Conservation (phyloP, 2,888 invertebrate species). For the Agrochola litura region DNA sequence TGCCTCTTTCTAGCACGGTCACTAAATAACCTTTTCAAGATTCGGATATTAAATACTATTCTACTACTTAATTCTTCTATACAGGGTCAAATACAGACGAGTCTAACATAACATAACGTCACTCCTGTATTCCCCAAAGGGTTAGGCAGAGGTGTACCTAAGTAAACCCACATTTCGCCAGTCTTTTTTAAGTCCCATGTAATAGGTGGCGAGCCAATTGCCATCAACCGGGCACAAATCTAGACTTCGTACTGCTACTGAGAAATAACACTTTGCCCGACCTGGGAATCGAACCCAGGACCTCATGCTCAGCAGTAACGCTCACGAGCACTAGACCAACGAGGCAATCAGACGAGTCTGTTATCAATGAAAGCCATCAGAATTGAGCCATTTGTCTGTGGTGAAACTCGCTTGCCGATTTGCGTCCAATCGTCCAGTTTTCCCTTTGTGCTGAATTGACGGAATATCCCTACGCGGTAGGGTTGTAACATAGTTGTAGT, state of each 20-base stretch:
- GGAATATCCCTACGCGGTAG: slow-evolving; percentile 43
- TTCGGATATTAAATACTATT: not conserved
- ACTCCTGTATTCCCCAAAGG: too few species aligned
- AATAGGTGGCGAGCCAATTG: not conserved
- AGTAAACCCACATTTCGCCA: too few species aligned
- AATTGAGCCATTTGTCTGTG: slow-evolving; percentile 75
- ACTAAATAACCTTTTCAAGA: not conserved
- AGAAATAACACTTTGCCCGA: too few species aligned
- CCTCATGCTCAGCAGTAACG: too few species aligned
- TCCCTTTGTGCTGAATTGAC: slow-evolving; percentile 62
- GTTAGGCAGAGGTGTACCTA: too few species aligned
- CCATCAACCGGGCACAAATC: not conserved
- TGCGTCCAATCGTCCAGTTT: slow-evolving; percentile 27
- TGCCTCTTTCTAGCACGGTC: not conserved
- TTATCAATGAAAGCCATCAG: slow-evolving; percentile 68
- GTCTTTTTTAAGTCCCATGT: too few species aligned
- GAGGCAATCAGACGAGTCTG: slow-evolving; percentile 51
- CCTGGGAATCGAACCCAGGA: too few species aligned
- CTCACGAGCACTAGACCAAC: too few species aligned
- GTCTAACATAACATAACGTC: too few species aligned
- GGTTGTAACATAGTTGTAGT: slow-evolving; percentile 4
- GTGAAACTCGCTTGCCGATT: slow-evolving; percentile 54
- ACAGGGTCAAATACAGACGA: not conserved
- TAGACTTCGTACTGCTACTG: too few species aligned
- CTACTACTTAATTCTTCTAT: not conserved